Percentiles rank a stretch among this genome's conserved stretches.
phyloP scores from a whole-genome alignment of 2,888 invertebrate species.

The Tridacna crocea region DNA sequence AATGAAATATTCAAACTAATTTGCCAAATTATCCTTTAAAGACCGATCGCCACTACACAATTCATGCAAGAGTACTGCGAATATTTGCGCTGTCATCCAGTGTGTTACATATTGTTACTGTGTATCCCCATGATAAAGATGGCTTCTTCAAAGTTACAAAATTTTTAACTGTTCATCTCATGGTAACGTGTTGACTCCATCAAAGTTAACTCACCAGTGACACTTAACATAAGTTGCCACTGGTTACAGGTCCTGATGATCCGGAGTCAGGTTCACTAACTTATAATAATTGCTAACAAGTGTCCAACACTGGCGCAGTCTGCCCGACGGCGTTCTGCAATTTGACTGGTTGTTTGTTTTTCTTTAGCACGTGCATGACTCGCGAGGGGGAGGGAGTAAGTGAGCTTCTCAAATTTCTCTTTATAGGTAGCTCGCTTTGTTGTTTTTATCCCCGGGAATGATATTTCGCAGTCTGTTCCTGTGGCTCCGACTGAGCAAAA shows the following conservation, averaged over 20 bases:
- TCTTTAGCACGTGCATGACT: conserved; percentile 57
- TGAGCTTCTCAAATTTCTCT: conserved; percentile 57
- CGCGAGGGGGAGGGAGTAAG: conserved; percentile 54
- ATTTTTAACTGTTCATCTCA: conserved; percentile 2
- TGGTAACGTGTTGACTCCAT: conserved; percentile 55
- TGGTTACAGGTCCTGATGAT: conserved; percentile 55
- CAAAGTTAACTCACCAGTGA: conserved; percentile 58
- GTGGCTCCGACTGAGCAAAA: conserved; percentile 12
- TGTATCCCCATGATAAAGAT: too few relatives aligned
- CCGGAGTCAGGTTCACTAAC: conserved; percentile 49
- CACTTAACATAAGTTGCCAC: conserved; percentile 51
- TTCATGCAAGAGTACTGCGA: too few relatives aligned
- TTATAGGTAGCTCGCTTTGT: conserved; percentile 26
- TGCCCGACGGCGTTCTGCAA: conserved; percentile 52
- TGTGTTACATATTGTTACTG: too few relatives aligned
- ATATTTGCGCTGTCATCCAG: too few relatives aligned
- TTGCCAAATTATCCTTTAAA: too few relatives aligned
- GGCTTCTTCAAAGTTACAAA: too few relatives aligned
- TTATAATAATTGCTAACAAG: conserved; percentile 57
- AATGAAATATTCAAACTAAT: too few relatives aligned
- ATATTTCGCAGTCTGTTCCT: conserved; percentile 21
- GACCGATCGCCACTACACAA: too few relatives aligned
- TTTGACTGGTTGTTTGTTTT: conserved; percentile 65
- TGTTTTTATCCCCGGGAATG: conserved; percentile 31
- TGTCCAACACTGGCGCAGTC: conserved; percentile 54